Conservation (phyloP, 2,113 vertebrate species). For the Ancistrus triradiatus region DNA sequence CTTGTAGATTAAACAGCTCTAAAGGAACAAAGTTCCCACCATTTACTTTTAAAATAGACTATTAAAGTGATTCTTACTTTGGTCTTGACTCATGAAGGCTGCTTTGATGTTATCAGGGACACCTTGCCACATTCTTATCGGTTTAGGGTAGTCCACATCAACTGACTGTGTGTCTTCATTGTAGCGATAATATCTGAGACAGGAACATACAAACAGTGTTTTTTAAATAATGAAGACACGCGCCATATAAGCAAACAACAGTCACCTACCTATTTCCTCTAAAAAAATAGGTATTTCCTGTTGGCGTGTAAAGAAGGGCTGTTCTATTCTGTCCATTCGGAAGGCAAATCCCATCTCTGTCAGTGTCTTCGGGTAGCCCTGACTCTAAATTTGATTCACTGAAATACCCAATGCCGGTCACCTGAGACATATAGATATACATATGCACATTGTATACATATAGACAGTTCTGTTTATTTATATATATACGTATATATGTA, state of each 20-base stretch:
- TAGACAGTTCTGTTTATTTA: too few relatives aligned
- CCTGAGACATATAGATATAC: conserved; percentile 60
- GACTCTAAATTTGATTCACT: conserved; percentile 75
- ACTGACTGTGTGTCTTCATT: conserved; percentile 74
- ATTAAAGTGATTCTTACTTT: conserved; percentile 76
- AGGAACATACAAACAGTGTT: conserved; percentile 5
- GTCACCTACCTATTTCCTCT: conserved; percentile 80
- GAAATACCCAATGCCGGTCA: conserved; percentile 85
- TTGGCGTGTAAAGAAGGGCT: conserved; percentile 82
- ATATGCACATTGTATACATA: too few relatives aligned
- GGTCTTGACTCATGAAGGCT: conserved; percentile 84
- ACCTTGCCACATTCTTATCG: conserved; percentile 80
- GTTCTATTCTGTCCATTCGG: conserved; percentile 83
- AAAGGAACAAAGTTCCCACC: too few relatives aligned
- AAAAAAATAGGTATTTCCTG: conserved; percentile 86
- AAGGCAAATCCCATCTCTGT: conserved; percentile 79
- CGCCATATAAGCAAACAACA: neutral
- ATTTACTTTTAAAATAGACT: too few relatives aligned
- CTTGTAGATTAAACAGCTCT: too few relatives aligned
- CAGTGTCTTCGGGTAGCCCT: conserved; percentile 76
- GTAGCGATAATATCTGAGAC: conserved; percentile 83
- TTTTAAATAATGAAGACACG: neutral
- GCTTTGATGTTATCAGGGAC: conserved; percentile 80
- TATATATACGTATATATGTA: too few relatives aligned
- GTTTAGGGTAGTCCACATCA: conserved; percentile 79